Evolutionary conservation across 2,888 invertebrate species (phyloP), one percentile per base, ranked within the genome.

Genomic region (Chloroclystis v-ata): DNA sequence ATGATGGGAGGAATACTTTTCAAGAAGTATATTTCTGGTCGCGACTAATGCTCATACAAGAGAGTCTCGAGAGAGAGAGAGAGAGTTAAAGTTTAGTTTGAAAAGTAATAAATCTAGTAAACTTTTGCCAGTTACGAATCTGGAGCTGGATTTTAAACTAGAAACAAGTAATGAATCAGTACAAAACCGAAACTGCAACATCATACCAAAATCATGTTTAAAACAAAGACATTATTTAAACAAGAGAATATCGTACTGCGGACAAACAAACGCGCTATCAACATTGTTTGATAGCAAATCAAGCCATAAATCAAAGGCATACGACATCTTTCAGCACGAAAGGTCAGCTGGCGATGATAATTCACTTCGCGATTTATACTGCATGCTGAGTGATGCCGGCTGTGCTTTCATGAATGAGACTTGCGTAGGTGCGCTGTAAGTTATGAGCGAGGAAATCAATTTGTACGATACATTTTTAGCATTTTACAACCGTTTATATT

Each of bases 331-430:
- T 56, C 56, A 54, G 41, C 44, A 5, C 1, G 35, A 53, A 73
- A 74, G 74, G 74, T 67, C 73, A 59, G 47, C 43, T 49, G 59
- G 61, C 66, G 57, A 64, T 69, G 69, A 69, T 71, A 73, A 64
- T 63, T 72, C 65, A 66, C 64, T 63, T 61, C 53, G 55, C 54
- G 61, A 65, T 70, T 71, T 71, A 68, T 67, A 63, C 56, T 62
- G 40, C 37, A 37, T 24, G 37, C 41, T 37, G 64, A 60, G 63
- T 75, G 74, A 75, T 70, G 69, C 44, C 28, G 50, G 45, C 54
- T 65, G 63, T 69, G 69, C 66, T 41, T 47, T 44, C 35, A 29
- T 49, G 45, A 49, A 49, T 49, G 49, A 41, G 12, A 33, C 30
- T 7, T 37, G 45, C 28, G 49, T 46, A 42, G 42, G 49, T 28